Conservation (phyloP, 1,140 invertebrate genomes). For the Plectus sambesii region DNA sequence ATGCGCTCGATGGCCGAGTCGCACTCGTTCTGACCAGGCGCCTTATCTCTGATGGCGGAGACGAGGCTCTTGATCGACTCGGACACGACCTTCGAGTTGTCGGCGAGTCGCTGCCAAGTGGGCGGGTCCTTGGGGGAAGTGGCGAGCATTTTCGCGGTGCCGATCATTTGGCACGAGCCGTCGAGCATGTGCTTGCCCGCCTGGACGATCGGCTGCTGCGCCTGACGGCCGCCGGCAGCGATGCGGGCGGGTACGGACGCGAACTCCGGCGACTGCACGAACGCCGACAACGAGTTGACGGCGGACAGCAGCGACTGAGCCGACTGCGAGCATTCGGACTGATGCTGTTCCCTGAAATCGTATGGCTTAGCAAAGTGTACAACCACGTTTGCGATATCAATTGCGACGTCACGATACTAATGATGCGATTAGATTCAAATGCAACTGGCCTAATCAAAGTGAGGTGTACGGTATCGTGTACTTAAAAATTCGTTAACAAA, state of each 20-base stretch:
- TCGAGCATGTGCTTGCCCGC: slow-evolving; percentile 70
- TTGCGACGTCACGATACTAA: background rate
- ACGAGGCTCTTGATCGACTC: slow-evolving; percentile 81
- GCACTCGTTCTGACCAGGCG: slow-evolving; percentile 75
- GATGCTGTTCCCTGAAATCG: slow-evolving; percentile 63
- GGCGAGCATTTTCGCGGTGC: slow-evolving; percentile 74
- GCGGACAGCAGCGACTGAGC: slow-evolving; percentile 75
- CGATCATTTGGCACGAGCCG: slow-evolving; percentile 76
- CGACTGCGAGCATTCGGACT: slow-evolving; percentile 63
- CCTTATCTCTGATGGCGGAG: slow-evolving; percentile 26
- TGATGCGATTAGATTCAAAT: slow-evolving; percentile 8
- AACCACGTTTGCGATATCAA: slow-evolving; percentile 1
- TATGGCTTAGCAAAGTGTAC: slow-evolving; percentile 5
- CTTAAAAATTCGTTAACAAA: slow-evolving; percentile 8
- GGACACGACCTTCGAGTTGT: slow-evolving; percentile 82
- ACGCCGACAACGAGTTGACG: slow-evolving; percentile 79
- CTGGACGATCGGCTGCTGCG: slow-evolving; percentile 72
- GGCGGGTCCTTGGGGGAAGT: slow-evolving; percentile 76
- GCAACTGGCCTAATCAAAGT: too few relatives aligned
- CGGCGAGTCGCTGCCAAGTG: slow-evolving; percentile 81
- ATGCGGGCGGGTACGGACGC: slow-evolving; percentile 79
- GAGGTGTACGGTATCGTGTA: background rate
- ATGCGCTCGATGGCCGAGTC: slow-evolving; percentile 69
- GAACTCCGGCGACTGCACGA: slow-evolving; percentile 84
- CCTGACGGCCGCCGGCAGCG: slow-evolving; percentile 55